A percentile compares a stretch with the other conserved stretches of the same genome.
Conservation (phyloP, 2,888 invertebrate species). For the Eristalis tenax region DNA sequence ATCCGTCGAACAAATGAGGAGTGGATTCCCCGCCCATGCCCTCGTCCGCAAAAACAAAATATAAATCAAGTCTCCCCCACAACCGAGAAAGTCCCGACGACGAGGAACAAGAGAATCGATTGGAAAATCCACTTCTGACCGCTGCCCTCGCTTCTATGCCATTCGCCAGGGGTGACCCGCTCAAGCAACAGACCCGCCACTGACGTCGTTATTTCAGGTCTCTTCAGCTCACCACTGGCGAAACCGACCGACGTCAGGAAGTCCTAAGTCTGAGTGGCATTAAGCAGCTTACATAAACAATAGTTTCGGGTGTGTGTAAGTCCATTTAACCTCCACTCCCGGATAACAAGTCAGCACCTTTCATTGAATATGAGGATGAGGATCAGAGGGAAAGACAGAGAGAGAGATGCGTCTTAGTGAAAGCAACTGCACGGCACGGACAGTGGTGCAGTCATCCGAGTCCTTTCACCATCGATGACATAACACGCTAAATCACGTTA, state of each 20-base stretch:
- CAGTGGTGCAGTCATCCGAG: conserved; percentile 50
- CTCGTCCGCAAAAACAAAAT: conserved; percentile 20
- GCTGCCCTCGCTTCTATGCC: not conserved
- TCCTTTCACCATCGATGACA: conserved; percentile 64
- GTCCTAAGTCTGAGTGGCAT: conserved; percentile 70
- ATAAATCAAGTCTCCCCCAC: conserved; percentile 59
- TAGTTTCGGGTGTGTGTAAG: conserved; percentile 69
- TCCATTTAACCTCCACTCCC: conserved; percentile 55
- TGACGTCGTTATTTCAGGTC: not conserved
- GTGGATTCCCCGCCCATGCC: not conserved
- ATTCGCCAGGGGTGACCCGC: conserved; percentile 4
- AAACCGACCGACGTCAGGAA: conserved; percentile 52
- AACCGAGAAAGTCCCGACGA: conserved; percentile 22
- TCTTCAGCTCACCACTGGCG: not conserved
- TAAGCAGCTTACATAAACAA: conserved; percentile 72
- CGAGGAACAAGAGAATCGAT: conserved; percentile 63
- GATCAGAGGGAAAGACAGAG: not conserved
- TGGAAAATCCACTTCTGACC: conserved; percentile 49
- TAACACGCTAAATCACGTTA: conserved; percentile 69
- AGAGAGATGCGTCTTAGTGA: conserved; percentile 10
- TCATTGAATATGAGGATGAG: conserved; percentile 59
- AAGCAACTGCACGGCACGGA: conserved; percentile 7
- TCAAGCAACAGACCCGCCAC: conserved; percentile 2
- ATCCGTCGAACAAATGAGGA: conserved; percentile 36
- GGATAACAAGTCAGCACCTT: conserved; percentile 71